Evolutionary conservation across 2,113 vertebrate species (phyloP).

Genomic region (Protobothrops mucrosquamatus): DNA sequence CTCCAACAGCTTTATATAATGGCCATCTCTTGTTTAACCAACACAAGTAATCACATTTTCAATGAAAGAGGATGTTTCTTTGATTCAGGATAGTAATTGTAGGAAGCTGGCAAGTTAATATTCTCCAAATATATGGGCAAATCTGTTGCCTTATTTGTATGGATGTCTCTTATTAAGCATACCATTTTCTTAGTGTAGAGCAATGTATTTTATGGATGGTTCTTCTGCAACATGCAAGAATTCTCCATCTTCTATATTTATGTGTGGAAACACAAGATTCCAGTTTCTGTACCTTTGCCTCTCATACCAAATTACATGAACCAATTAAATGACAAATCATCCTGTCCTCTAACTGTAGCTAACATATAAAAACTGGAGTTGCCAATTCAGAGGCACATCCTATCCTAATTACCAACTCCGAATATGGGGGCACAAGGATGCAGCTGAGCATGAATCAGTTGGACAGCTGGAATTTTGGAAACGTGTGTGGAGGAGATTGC

Average conservation of each 20-base stretch:
- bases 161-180: background rate
- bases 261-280: background rate
- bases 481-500: background rate
- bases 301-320: background rate
- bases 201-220: background rate
- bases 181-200: background rate
- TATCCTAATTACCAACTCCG: background rate
- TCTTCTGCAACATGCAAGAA: background rate
- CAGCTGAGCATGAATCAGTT: background rate
- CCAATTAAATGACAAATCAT: background rate
- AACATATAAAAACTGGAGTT: background rate
- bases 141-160: background rate
- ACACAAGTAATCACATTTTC: background rate
- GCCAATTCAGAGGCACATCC: background rate
- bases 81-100: background rate
- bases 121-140: background rate
- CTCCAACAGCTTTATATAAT: background rate
- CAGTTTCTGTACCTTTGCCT: background rate
- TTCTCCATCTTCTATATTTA: background rate
- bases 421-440: background rate
- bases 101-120: background rate
- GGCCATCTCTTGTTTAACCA: background rate
- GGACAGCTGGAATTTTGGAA: background rate
- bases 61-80: background rate
- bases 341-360: background rate